A percentile compares a stretch with the other conserved stretches of the same genome.
phyloP scores from a whole-genome alignment of 2,113 vertebrate species.

The Rallus limicola region DNA sequence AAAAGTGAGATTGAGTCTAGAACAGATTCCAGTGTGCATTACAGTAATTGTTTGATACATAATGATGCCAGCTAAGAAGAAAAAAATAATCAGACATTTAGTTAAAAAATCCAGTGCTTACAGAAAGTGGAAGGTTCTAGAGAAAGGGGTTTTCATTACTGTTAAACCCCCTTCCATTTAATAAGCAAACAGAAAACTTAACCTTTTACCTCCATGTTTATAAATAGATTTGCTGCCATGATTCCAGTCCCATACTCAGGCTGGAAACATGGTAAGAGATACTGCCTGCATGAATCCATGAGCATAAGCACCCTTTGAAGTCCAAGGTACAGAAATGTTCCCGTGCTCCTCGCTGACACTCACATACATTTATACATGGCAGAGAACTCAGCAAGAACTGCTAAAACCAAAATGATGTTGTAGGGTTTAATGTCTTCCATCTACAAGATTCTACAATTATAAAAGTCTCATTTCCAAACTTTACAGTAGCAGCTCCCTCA shows the following conservation, averaged over 20 bases:
- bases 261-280: neutral
- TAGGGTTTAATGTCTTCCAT: conserved; percentile 76
- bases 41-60: neutral
- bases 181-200: neutral
- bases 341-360: neutral
- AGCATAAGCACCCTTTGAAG: neutral
- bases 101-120: neutral
- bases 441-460: conserved; percentile 59
- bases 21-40: neutral
- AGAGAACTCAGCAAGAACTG: conserved; percentile 44
- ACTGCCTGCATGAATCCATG: neutral
- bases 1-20: neutral
- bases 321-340: neutral
- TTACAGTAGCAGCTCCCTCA: conserved; percentile 46
- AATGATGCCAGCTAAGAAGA: neutral
- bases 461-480: conserved; percentile 55
- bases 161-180: neutral
- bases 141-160: neutral
- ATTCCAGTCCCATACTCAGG: neutral
- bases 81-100: neutral
- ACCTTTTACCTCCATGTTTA: neutral
- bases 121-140: neutral
- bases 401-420: conserved; percentile 54
- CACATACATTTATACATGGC: neutral
- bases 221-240: neutral